Evolutionary conservation across 2,888 invertebrate species (phyloP).

Genomic region (Cetonia aurata): DNA sequence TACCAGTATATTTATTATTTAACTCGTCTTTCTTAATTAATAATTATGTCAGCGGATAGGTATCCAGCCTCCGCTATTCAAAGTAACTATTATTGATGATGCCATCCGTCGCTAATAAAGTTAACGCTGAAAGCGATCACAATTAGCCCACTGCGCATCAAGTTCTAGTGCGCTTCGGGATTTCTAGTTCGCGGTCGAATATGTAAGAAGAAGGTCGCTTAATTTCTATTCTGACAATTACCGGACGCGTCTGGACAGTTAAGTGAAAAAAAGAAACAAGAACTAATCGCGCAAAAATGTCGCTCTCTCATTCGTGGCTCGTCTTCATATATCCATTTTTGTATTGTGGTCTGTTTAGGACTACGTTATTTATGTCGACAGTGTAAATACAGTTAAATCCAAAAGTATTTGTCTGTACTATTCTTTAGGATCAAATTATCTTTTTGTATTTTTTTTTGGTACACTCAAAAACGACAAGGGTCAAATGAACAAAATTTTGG

Average conservation of each 20-base stretch:
- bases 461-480: too few species aligned
- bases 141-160: not conserved
- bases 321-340: too few species aligned
- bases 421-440: too few species aligned
- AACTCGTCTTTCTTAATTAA: not conserved
- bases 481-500: too few species aligned
- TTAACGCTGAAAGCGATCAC: not conserved
- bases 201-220: constrained; percentile 3
- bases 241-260: not conserved
- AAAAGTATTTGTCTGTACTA: too few species aligned
- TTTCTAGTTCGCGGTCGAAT: not conserved
- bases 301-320: too few species aligned
- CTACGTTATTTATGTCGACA: too few species aligned
- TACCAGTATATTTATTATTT: too few species aligned
- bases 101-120: not conserved
- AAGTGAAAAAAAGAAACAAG: constrained; percentile 4
- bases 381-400: too few species aligned
- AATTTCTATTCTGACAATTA: constrained; percentile 17
- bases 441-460: too few species aligned
- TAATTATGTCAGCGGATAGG: constrained; percentile 10
- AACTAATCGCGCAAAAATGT: not conserved
- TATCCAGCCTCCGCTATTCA: not conserved
- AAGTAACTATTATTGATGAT: not conserved
- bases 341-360: too few species aligned
- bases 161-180: not conserved